Base-by-base conservation (phyloP, 2,113 vertebrate genomes). In the Hucho hucho region DNA sequence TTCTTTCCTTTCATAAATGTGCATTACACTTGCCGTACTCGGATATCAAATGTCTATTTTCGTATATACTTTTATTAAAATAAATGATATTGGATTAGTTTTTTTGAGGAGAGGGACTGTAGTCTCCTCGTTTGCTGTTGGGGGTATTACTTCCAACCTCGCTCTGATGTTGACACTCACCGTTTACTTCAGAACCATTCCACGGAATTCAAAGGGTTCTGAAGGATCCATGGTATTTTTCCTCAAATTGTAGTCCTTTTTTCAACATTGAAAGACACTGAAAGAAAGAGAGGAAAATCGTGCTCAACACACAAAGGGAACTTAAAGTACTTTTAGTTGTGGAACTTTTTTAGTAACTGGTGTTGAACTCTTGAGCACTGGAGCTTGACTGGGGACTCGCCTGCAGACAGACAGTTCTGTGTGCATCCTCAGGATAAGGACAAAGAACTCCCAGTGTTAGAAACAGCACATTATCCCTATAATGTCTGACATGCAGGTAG, bases 221-320 rank as follows among this genome's bases (percentile, higher is more conserved):
- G 78, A 81, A 84, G 85, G 85, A 87, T 81, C 83, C 72, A 66
- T 29, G 70, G 73, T 68, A 64, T 65, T 64, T 74, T 70, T 66
- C 29, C 58, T 77, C 72, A 64, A 75, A 59, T 75, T 84, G 87
- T 88, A 82, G 84, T 89, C 77, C 67, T 63, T 28, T 78, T 79
- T 43, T 83, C 84, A 82, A 81, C 28, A 79, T 59, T 49, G 64
- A 37, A 64, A 84, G 59, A 49, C 32, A 70, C 56, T 46, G 46
- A 58, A 71, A 85, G 84, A 90, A 82, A 46, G 75, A 29, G 64
- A 79, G 79, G 78, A 84, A 77, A 73, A 84, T 72, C 71, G 77
- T n/a, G 69, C 69, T 73, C 58, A 74, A 90, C 72, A 83, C 72
- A 86, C 74, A 92, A 93, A 92, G 90, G 92, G 90, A 91, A 91